Base-by-base conservation (phyloP, 2,797 vertebrate genomes). In the Sebastes jordani region DNA sequence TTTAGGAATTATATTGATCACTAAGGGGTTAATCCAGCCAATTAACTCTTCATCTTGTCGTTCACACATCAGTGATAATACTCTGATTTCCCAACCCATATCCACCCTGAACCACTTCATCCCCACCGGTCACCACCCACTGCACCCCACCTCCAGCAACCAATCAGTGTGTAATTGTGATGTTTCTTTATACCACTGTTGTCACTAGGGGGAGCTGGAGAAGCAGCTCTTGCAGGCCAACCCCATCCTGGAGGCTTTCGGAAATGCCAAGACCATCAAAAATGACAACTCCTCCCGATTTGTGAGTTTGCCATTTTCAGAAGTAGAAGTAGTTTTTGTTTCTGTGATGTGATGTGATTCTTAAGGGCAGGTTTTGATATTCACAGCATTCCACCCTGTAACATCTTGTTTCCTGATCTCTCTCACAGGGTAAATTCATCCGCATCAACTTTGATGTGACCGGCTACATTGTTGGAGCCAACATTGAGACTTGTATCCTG, bases 251-350 rank as follows among this genome's bases (percentile, higher is more conserved):
- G 98, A 99, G 93, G 98, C 98, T 79, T 99, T 99, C 27, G 98
- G 98, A 93, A 99, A 99, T 8, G 98, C 98, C 85, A 99, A 99
- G 93, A 99, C 98, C 2, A 98, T 99, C 91, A 99, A 99, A 96
- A 99, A 99, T 5, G 98, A 99, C 94, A 99, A 99, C 93, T 99
- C 98, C 9, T 99, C 98, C 16, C 89, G 98, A 95, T 99, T 99
- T 5, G 98, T 99, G 92, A 98, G 98, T 98, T 71, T 60, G 4
- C 4, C 14, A 0, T 36, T 72, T 70, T 11, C 42, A 22, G 6
- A 62, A 11, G 20, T 49, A n/a, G 36, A 73, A 27, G 11, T 42
- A 6, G 4, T 18, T 71, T 42, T 56, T 4, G 3, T 54, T 54
- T 55, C 34, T 46, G 8, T 46, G 11, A 27, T 59, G 22, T 54